Evolutionary conservation across 2,888 invertebrate species (phyloP).

Genomic region (Eurytoma adleriae): DNA sequence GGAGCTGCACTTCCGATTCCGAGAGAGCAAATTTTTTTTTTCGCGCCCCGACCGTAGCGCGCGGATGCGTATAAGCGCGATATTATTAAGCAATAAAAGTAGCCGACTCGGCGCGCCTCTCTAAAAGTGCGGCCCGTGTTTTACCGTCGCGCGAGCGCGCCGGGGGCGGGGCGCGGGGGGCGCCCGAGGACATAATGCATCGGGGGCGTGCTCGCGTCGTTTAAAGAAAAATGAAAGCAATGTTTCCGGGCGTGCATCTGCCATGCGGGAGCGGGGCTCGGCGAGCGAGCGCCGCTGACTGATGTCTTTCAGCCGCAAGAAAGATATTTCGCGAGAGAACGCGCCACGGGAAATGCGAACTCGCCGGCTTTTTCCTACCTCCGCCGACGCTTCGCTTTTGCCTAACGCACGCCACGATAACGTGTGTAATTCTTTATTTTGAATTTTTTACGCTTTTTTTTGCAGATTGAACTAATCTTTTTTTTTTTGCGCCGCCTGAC

Average conservation of each 20-base stretch:
- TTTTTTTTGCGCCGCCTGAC: too few relatives aligned
- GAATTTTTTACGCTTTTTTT: too few relatives aligned
- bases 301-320: conserved; percentile 40
- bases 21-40: conserved; percentile 28
- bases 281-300: conserved; percentile 11
- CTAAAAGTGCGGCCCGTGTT: not conserved
- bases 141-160: not conserved
- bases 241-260: conserved; percentile 23
- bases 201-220: conserved; percentile 25
- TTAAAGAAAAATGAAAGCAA: conserved; percentile 52
- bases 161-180: not conserved
- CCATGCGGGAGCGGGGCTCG: not conserved
- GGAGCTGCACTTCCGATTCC: conserved; percentile 15
- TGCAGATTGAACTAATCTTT: too few relatives aligned
- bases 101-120: not conserved
- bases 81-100: conserved; percentile 52
- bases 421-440: too few relatives aligned
- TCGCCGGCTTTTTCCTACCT: not conserved
- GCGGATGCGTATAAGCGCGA: conserved; percentile 3
- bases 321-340: conserved; percentile 35
- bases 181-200: conserved; percentile 3
- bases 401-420: not conserved
- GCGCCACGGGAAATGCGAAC: conserved; percentile 10
- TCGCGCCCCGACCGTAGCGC: not conserved
- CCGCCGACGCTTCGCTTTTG: conserved; percentile 8